Conservation (phyloP, 2,113 vertebrate genomes). For the Scytalopus superciliaris region DNA sequence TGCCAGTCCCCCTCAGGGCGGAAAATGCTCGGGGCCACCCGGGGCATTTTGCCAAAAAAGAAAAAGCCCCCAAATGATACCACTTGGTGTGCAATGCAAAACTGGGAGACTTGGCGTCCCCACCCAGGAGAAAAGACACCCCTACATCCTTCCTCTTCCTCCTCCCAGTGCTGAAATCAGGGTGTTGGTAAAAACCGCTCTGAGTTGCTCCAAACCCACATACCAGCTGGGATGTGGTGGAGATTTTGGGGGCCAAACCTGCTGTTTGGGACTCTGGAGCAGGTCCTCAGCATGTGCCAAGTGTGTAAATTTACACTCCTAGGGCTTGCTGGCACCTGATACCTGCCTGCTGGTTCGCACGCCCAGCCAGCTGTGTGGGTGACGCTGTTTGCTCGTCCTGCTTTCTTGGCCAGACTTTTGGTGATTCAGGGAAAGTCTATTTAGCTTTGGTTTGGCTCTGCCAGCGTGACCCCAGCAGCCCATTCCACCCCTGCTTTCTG, state of each 20-base stretch:
- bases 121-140: background rate
- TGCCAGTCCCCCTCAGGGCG: accelerated
- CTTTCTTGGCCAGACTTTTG: background rate
- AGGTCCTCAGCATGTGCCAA: accelerated
- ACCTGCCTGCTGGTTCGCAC: background rate
- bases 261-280: accelerated
- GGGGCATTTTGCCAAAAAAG: background rate
- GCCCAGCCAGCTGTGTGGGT: accelerated
- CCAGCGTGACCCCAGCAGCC: accelerated
- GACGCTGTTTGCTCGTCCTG: background rate
- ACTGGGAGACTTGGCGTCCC: background rate
- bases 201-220: background rate
- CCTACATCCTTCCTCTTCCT: background rate
- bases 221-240: accelerated
- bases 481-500: background rate
- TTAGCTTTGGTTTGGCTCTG: background rate
- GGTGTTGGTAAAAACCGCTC: background rate
- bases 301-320: accelerated
- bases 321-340: background rate
- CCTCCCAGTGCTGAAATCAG: accelerated
- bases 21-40: background rate
- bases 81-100: background rate
- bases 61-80: background rate
- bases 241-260: background rate
- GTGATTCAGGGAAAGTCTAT: conserved; percentile 36